Evolutionary conservation across 2,888 invertebrate species (phyloP).

Genomic region (Drosophila anomelani): DNA sequence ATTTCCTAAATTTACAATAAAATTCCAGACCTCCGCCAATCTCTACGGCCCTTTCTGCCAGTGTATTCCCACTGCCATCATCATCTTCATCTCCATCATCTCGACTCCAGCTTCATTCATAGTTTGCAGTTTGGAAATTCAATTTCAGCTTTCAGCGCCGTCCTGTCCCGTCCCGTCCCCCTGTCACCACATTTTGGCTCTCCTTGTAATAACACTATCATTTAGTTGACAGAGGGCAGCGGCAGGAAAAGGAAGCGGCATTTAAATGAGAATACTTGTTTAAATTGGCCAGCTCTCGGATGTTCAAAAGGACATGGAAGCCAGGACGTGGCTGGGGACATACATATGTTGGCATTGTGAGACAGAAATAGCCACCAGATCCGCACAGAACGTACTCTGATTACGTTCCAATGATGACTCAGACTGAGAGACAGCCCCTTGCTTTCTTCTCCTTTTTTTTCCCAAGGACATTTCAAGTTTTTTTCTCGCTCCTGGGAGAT

Average conservation of each 20-base stretch:
- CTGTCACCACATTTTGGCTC: constrained; percentile 12
- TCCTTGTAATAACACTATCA: constrained; percentile 36
- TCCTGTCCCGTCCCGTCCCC: not conserved
- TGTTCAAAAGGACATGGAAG: constrained; percentile 24
- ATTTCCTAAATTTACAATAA: too few species aligned
- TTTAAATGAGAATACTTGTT: constrained; percentile 43
- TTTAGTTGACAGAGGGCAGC: constrained; percentile 32
- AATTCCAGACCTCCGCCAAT: too few species aligned
- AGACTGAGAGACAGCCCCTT: constrained; percentile 18
- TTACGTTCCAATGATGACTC: constrained; percentile 39
- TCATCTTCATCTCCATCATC: constrained; percentile 41
- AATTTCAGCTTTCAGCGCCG: constrained; percentile 52
- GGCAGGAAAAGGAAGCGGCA: constrained; percentile 36
- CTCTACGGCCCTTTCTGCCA: not conserved
- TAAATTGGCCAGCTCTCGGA: constrained; percentile 40
- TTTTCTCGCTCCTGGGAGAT: constrained; percentile 16
- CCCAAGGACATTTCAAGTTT: constrained; percentile 33
- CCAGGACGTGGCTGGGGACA: constrained; percentile 9
- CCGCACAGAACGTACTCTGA: constrained; percentile 13
- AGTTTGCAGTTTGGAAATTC: constrained; percentile 68
- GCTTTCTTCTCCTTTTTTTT: not conserved
- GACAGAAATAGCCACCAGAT: constrained; percentile 32
- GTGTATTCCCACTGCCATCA: constrained; percentile 2
- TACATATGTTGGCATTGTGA: constrained; percentile 21
- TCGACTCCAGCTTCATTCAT: constrained; percentile 30